phyloP scores from a whole-genome alignment of 35 echinoderm and acorn worm species.

The Apostichopus parvimensis region DNA sequence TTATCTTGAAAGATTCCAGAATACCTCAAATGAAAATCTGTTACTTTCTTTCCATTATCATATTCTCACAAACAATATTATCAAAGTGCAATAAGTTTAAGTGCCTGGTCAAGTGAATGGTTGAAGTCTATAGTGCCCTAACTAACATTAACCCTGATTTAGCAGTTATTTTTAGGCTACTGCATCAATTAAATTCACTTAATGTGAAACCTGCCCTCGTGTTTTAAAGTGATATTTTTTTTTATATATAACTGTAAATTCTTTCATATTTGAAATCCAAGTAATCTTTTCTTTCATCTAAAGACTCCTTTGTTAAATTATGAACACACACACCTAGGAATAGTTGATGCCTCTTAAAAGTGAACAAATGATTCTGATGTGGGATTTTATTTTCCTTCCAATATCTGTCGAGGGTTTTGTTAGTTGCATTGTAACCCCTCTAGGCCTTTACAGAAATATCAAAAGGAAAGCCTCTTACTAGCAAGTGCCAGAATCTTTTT shows the following conservation, averaged over 20 bases:
- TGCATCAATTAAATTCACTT: not conserved
- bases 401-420: not conserved
- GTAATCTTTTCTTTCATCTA: not conserved
- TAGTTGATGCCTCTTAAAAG: not conserved
- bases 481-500: constrained; percentile 3
- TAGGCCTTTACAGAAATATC: not conserved
- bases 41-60: too few species aligned
- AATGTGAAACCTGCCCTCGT: not conserved
- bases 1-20: too few species aligned
- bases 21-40: too few species aligned
- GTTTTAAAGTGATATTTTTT: not conserved
- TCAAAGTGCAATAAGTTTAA: too few species aligned
- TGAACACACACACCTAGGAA: not conserved
- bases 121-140: not conserved
- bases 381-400: not conserved
- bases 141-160: too few species aligned
- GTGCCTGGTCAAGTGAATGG: not conserved
- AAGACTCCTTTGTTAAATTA: not conserved
- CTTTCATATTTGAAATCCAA: not conserved
- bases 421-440: not conserved
- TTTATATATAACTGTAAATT: not conserved
- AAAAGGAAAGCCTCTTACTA: not conserved
- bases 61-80: too few species aligned
- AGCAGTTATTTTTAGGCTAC: not conserved
- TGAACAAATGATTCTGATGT: not conserved